Percentiles rank a stretch among this genome's conserved stretches.
These are phyloP conservation scores for Seira musarum DNA, from an alignment of 2,888 invertebrate species.

Conservation along the genomic window DNA sequence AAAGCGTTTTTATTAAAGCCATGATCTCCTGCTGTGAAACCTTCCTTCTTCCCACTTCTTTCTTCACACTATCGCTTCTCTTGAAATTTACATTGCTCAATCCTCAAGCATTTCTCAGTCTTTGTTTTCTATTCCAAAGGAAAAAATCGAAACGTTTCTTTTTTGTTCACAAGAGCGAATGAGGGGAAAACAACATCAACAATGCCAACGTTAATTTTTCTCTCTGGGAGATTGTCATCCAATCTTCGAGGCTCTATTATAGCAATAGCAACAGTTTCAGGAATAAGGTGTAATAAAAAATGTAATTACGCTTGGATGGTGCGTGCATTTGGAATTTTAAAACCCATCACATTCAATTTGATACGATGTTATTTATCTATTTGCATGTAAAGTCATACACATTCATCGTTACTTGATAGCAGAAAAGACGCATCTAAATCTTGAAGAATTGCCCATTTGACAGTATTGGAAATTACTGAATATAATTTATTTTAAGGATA, in stretches of 20 bases:
- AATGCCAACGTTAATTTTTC: slow-evolving; percentile 2
- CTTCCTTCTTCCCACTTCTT: slow-evolving; percentile 58
- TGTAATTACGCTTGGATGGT: not conserved
- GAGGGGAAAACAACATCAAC: not conserved
- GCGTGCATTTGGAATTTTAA: too few relatives aligned
- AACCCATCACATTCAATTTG: too few relatives aligned
- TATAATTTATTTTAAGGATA: too few relatives aligned
- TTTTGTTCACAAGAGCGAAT: not conserved
- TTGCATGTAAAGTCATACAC: too few relatives aligned
- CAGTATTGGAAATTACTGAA: too few relatives aligned
- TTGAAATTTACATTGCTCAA: not conserved
- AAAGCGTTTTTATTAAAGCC: slow-evolving; percentile 39
- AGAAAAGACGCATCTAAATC: too few relatives aligned
- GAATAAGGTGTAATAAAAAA: not conserved
- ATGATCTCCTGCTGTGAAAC: slow-evolving; percentile 58
- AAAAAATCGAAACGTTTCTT: not conserved
- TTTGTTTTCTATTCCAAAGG: not conserved
- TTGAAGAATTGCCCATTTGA: too few relatives aligned
- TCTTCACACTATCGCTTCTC: slow-evolving; percentile 42
- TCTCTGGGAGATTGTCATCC: not conserved
- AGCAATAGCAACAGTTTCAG: not conserved
- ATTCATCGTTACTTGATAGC: too few relatives aligned
- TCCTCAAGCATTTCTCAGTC: not conserved
- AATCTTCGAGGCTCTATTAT: not conserved
- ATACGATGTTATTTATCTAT: too few relatives aligned